phyloP scores from a whole-genome alignment of 2,797 vertebrate species.

The Hippoglossus hippoglossus region DNA sequence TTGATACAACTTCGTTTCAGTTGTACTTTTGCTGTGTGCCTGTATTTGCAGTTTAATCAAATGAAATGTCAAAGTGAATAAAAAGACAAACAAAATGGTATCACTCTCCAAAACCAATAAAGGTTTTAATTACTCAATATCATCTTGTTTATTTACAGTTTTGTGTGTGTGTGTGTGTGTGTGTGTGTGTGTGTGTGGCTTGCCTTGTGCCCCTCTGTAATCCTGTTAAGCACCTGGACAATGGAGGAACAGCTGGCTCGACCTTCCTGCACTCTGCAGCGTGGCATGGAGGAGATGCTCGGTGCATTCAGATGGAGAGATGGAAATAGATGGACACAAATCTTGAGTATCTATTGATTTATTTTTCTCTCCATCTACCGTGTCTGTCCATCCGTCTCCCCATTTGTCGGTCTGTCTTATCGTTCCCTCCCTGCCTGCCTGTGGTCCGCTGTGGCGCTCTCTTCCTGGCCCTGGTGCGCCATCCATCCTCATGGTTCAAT shows the following conservation, averaged over 20 bases:
- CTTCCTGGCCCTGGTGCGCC: conserved; percentile 35
- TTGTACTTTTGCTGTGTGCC: no score
- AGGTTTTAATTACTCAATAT: no score
- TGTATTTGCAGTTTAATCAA: no score
- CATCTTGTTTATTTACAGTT: conserved; percentile 6
- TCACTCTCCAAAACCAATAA: no score
- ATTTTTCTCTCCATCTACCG: conserved; percentile 11
- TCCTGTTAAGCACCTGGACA: conserved; percentile 86
- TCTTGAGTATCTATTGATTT: conserved; percentile 31
- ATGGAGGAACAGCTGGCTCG: conserved; percentile 83
- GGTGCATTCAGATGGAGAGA: conserved; percentile 34
- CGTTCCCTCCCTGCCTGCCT: conserved; percentile 14
- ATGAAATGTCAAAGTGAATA: no score
- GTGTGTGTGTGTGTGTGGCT: conserved; percentile 29
- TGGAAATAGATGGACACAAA: conserved; percentile 21
- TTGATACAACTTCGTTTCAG: no score
- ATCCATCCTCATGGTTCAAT: conserved; percentile 71
- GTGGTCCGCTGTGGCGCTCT: conserved; percentile 11
- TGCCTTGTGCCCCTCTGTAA: conserved; percentile 70
- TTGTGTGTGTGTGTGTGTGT: conserved; percentile 23
- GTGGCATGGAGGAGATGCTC: conserved; percentile 42
- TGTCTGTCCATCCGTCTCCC: not conserved
- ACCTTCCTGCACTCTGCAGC: conserved; percentile 48
- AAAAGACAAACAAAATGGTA: no score
- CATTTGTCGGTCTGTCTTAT: conserved; percentile 14